Evolutionary conservation across 2,797 vertebrate genomes (phyloP).

Genomic region (Eleutherodactylus coqui): DNA sequence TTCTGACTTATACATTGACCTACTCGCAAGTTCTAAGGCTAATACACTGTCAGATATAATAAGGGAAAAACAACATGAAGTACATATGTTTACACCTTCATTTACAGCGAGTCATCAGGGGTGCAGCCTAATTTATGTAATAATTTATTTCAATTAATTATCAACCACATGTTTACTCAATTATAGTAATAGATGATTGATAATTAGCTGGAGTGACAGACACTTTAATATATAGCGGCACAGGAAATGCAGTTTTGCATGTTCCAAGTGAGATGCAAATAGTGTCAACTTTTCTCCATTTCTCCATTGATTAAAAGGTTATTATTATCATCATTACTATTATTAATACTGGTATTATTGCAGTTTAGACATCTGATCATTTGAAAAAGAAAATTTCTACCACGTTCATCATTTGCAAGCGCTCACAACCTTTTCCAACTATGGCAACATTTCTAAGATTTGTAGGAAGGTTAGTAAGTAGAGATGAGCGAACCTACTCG

Average conservation of each 20-base stretch:
- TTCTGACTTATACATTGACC: not conserved
- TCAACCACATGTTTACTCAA: slow-evolving; percentile 57
- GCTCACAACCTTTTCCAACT: no score
- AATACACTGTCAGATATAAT: slow-evolving; percentile 49
- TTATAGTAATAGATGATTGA: slow-evolving; percentile 45
- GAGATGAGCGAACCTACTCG: no score
- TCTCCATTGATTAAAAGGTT: not conserved
- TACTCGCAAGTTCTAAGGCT: slow-evolving; percentile 25
- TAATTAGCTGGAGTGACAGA: slow-evolving; percentile 51
- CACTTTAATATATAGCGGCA: slow-evolving; percentile 1
- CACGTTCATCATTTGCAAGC: no score
- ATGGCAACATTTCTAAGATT: no score
- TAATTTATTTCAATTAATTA: slow-evolving; percentile 58
- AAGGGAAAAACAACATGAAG: slow-evolving; percentile 25
- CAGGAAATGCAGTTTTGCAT: slow-evolving; percentile 12
- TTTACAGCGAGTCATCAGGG: slow-evolving; percentile 27
- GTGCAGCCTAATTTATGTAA: slow-evolving; percentile 48
- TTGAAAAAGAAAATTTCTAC: no score
- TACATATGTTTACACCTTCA: slow-evolving; percentile 38
- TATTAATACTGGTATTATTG: no score
- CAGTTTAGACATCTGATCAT: not conserved
- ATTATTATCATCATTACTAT: not conserved
- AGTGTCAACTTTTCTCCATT: not conserved
- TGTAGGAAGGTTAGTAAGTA: no score
- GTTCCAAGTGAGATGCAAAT: not conserved